A percentile compares a stretch with the other conserved stretches of the same genome.
Conservation (phyloP, 2,797 vertebrate genomes). For the Sebastes cheni region DNA sequence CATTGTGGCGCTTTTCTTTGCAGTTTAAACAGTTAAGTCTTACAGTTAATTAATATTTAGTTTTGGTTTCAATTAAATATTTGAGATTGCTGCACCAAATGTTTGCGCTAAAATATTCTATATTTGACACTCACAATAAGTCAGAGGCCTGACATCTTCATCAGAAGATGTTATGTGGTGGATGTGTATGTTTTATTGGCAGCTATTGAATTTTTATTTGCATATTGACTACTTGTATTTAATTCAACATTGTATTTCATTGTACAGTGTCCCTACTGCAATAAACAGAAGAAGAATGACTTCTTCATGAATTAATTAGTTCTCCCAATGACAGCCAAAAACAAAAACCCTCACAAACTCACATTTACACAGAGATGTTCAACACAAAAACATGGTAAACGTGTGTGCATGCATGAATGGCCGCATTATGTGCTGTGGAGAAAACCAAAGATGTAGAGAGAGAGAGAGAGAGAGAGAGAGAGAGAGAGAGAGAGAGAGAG, state of each 20-base stretch:
- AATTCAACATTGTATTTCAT: neutral
- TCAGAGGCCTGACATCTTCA: neutral
- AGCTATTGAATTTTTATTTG: neutral
- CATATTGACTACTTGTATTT: neutral
- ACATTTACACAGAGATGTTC: constrained; percentile 13
- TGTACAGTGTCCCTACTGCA: too few species aligned
- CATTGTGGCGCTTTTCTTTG: neutral
- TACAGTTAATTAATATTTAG: neutral
- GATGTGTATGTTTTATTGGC: neutral
- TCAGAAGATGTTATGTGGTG: neutral
- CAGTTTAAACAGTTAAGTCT: neutral
- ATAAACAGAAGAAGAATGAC: neutral
- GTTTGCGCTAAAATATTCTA: neutral
- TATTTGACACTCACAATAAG: neutral
- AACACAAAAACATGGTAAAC: constrained; percentile 3
- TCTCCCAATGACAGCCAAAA: neutral
- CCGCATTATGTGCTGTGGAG: constrained; percentile 19
- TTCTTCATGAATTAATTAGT: neutral
- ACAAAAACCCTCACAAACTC: neutral
- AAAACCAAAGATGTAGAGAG: constrained; percentile 21
- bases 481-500: neutral
- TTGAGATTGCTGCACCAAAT: neutral
- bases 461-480: neutral
- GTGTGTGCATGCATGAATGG: constrained; percentile 36
- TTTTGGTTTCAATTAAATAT: neutral